phyloP scores from a whole-genome alignment of 2,797 vertebrate genomes.

The Mormyrops attenuatus region DNA sequence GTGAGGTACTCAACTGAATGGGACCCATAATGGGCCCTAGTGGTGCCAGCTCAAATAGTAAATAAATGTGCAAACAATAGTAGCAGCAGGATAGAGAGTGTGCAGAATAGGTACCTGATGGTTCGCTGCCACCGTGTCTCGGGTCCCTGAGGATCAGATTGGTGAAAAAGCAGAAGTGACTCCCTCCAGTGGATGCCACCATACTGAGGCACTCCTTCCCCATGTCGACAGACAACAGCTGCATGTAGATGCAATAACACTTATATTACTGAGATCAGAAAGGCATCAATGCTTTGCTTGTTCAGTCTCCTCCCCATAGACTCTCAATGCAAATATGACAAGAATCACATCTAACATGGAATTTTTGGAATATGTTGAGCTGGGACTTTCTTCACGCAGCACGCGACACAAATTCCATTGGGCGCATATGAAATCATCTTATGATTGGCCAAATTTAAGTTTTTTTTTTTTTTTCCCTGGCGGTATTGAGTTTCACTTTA shows the following conservation, averaged over 20 bases:
- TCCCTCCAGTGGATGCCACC: background rate
- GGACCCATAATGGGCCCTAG: background rate
- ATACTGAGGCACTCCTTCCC: background rate
- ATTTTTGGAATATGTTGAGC: background rate
- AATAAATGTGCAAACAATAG: background rate
- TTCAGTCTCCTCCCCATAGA: background rate
- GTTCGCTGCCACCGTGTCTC: background rate
- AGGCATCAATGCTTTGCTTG: background rate
- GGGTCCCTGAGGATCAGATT: background rate
- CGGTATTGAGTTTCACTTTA: background rate
- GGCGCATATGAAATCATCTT: background rate
- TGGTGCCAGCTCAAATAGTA: background rate
- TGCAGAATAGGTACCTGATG: background rate
- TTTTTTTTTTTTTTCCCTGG: background rate
- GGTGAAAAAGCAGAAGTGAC: background rate
- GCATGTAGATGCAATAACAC: background rate
- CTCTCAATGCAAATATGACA: background rate
- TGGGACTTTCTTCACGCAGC: background rate
- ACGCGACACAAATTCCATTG: background rate
- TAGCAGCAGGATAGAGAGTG: too few species aligned
- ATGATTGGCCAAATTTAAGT: background rate
- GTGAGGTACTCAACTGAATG: too few species aligned
- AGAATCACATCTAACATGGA: background rate
- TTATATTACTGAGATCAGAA: background rate
- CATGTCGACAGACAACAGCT: background rate